A percentile compares a stretch with the other conserved stretches of the same genome.
Conservation (phyloP, 2,888 invertebrate genomes). For the Caradrina clavipalpis region DNA sequence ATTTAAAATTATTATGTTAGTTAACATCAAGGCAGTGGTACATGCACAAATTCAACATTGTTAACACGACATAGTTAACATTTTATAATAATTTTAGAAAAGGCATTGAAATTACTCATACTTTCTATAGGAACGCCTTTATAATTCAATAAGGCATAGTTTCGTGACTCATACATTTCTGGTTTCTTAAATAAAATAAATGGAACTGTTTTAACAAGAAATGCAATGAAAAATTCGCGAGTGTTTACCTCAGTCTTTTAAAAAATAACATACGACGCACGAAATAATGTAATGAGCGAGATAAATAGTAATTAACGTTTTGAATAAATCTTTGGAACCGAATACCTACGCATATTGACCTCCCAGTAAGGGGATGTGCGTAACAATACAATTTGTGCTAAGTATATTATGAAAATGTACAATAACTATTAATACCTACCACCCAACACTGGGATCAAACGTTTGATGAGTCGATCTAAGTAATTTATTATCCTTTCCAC, state of each 20-base stretch:
- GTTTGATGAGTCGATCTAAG: constrained; percentile 37
- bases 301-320: constrained; percentile 50
- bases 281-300: constrained; percentile 40
- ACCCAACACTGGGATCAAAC: constrained; percentile 58
- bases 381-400: constrained; percentile 61
- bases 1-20: constrained; percentile 75
- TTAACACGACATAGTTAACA: constrained; percentile 72
- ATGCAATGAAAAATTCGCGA: constrained; percentile 47
- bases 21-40: constrained; percentile 87
- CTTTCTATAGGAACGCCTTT: constrained; percentile 52
- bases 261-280: constrained; percentile 47
- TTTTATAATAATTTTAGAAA: constrained; percentile 71
- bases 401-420: constrained; percentile 51
- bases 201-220: constrained; percentile 48
- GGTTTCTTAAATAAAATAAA: constrained; percentile 53
- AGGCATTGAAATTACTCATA: constrained; percentile 66
- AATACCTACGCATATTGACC: constrained; percentile 47
- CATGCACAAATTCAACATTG: constrained; percentile 78
- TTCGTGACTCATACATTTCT: constrained; percentile 55
- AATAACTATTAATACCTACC: constrained; percentile 55
- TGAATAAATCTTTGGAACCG: constrained; percentile 66
- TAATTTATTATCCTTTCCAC: constrained; percentile 32
- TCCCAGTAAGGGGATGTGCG: constrained; percentile 23
- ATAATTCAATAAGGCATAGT: constrained; percentile 67
- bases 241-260: constrained; percentile 67